Evolutionary conservation across 2,113 vertebrate genomes (phyloP), one percentile per base, ranked within the genome.

Genomic region (Thinocorus orbignyianus): DNA sequence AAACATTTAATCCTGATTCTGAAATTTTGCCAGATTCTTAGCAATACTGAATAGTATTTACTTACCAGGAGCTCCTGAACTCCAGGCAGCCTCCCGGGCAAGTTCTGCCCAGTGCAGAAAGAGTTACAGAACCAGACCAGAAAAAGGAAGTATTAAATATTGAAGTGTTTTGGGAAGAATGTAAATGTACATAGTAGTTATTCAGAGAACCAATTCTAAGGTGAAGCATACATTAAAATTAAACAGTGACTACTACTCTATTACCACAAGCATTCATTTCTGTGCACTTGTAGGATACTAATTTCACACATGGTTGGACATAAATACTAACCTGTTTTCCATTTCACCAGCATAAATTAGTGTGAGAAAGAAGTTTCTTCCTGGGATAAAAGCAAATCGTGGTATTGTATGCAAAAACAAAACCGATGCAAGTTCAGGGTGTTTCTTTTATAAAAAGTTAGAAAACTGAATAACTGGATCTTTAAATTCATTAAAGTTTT

Each of bases 261-360:
- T 97, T 97, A 92, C 87, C 85, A 92, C 73, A 85, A 93, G 76
- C 87, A 96, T 93, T 97, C 91, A 81, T 93, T 95, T 88, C 92
- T 83, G 77, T 86, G 73, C 86, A 92, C 85, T 96, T 96, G 80
- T 89, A 96, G 94, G 95, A 95, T 95, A 97, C 93, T 95, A 95
- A 97, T 97, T 97, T 97, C 96, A 97, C 94, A 95, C 97, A 96
- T 89, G 94, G 81, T 35, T 97, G 93, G 62, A 54, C 91, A 86
- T 87, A 97, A 97, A 97, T 97, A 96, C 88, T 96, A 90, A 97
- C 94, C 92, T 94, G 82, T 72, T 96, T 94, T 97, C 91, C 82
- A 93, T 93, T 96, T 96, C 92, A 96, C 79, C 55, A 70, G 55
- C 92, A 95, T 51, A 88, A 94, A 96, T 93, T 76, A 84, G 74